A percentile compares a stretch with the other conserved stretches of the same genome.
These are phyloP conservation scores for Megastigmus dorsalis DNA, from an alignment of 2,888 invertebrate genomes.

Conservation along the genomic window DNA sequence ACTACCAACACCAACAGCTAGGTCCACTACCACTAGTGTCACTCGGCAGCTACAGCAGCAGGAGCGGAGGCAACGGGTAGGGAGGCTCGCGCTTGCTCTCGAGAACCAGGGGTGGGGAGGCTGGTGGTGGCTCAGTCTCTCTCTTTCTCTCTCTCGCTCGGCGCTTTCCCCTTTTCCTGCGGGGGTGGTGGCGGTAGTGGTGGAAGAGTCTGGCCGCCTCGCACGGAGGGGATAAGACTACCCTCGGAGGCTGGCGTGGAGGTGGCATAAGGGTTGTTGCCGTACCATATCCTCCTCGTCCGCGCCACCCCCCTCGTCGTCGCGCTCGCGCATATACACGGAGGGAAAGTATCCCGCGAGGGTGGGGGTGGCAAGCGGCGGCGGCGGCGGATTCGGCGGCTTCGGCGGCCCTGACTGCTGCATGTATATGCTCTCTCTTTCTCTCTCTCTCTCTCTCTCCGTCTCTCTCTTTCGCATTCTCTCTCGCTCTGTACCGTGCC, in stretches of 20 bases:
- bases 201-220: slow-evolving; percentile 61
- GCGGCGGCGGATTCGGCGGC: slow-evolving; percentile 20
- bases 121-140: neutral
- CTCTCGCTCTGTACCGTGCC: neutral
- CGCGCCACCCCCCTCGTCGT: slow-evolving; percentile 69
- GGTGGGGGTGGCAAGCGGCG: neutral
- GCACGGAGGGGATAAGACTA: slow-evolving; percentile 73
- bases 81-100: neutral
- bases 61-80: neutral
- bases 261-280: slow-evolving; percentile 59
- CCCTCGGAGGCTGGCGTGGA: slow-evolving; percentile 67
- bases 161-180: slow-evolving; percentile 18
- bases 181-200: slow-evolving; percentile 44
- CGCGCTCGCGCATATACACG: slow-evolving; percentile 47
- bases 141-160: too few relatives aligned
- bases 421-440: too few relatives aligned
- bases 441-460: too few relatives aligned
- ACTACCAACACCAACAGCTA: neutral
- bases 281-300: slow-evolving; percentile 58
- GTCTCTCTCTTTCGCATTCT: neutral
- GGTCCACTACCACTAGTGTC: neutral
- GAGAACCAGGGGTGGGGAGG: too few relatives aligned
- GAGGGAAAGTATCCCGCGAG: slow-evolving; percentile 10
- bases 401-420: too few relatives aligned
- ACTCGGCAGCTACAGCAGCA: neutral